phyloP scores from a whole-genome alignment of 2,797 vertebrate species.

The Syngnathus acus region DNA sequence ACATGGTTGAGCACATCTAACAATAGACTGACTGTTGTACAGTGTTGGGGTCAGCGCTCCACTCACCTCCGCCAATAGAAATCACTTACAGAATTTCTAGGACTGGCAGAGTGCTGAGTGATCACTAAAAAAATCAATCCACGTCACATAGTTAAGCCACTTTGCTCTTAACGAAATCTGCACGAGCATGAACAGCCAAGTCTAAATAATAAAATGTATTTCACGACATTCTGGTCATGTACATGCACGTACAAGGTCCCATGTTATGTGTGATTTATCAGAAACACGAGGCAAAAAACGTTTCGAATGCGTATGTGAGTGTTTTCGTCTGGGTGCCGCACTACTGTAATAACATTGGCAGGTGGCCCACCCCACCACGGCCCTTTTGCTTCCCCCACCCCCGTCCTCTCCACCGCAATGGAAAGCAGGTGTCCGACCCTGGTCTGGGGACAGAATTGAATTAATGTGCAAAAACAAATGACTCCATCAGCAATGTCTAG shows the following conservation, averaged over 20 bases:
- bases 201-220: slow-evolving; percentile 24
- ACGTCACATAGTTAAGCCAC: slow-evolving; percentile 26
- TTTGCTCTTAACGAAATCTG: slow-evolving; percentile 39
- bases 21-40: slow-evolving; percentile 57
- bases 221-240: slow-evolving; percentile 10
- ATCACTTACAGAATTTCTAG: slow-evolving; percentile 47
- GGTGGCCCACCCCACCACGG: slow-evolving; percentile 55
- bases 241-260: slow-evolving; percentile 9
- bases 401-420: slow-evolving; percentile 56
- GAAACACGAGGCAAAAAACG: slow-evolving; percentile 29
- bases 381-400: slow-evolving; percentile 23
- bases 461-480: slow-evolving; percentile 77
- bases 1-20: slow-evolving; percentile 41
- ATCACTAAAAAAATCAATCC: slow-evolving; percentile 36
- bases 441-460: slow-evolving; percentile 73
- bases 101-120: slow-evolving; percentile 43
- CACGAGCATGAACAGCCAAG: slow-evolving; percentile 27
- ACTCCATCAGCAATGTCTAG: slow-evolving; percentile 70
- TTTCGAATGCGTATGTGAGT: slow-evolving; percentile 21
- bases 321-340: slow-evolving; percentile 43
- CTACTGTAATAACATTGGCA: slow-evolving; percentile 69
- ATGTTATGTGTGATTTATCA: slow-evolving; percentile 29
- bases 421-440: slow-evolving; percentile 72
- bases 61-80: slow-evolving; percentile 54
- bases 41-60: slow-evolving; percentile 42